phyloP scores from a whole-genome alignment of 2,113 vertebrate genomes.

The Patagioenas fasciata region DNA sequence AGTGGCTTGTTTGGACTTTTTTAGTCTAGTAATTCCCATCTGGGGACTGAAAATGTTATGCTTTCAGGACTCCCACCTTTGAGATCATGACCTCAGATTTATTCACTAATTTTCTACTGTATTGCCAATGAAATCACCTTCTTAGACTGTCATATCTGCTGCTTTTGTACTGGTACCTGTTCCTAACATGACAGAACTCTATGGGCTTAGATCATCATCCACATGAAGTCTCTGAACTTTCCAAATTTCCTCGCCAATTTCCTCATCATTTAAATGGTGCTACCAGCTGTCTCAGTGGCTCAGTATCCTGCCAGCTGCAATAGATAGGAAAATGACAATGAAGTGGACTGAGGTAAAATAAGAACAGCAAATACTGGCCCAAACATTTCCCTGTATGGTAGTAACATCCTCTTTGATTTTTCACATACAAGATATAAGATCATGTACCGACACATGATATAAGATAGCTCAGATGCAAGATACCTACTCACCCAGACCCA shows the following conservation, averaged over 20 bases:
- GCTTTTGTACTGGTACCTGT: background rate
- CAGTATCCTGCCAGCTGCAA: background rate
- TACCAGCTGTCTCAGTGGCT: background rate
- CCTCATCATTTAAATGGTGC: background rate
- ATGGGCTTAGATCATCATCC: background rate
- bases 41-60: background rate
- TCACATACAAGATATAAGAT: background rate
- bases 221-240: background rate
- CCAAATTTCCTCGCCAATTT: background rate
- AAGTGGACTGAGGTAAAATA: background rate
- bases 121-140: background rate
- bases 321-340: background rate
- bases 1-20: background rate
- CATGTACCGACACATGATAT: background rate
- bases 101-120: background rate
- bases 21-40: background rate
- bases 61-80: background rate
- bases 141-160: background rate
- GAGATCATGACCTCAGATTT: background rate
- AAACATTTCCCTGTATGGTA: background rate
- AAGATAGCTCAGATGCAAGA: background rate
- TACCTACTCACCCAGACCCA: fast-evolving
- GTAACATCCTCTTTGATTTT: background rate
- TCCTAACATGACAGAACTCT: background rate
- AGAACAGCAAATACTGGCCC: background rate